These are phyloP conservation scores for Siderastrea radians DNA, from an alignment of 92 coral and sea anemone species.

Conservation along the genomic window DNA sequence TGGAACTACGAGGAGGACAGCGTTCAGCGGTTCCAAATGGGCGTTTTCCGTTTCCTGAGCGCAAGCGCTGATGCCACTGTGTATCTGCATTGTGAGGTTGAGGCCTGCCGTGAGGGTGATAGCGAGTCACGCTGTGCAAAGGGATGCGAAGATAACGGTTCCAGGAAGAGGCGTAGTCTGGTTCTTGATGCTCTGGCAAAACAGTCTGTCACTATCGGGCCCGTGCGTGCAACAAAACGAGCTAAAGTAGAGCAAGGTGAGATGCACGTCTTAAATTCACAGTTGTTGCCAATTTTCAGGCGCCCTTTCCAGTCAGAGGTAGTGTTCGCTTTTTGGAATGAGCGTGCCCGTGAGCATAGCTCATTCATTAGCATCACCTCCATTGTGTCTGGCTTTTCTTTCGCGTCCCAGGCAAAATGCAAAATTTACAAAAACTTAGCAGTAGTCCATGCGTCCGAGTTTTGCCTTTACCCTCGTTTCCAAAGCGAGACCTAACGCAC, in stretches of 20 bases:
- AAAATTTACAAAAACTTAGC: too few relatives aligned
- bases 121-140: constrained; percentile 72
- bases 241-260: not conserved
- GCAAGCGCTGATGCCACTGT: constrained; percentile 44
- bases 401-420: too few relatives aligned
- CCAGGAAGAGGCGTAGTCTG: constrained; percentile 69
- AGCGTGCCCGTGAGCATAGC: too few relatives aligned
- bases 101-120: constrained; percentile 82
- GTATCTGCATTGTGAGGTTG: constrained; percentile 75
- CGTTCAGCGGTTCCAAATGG: constrained; percentile 59
- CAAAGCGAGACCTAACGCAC: too few relatives aligned
- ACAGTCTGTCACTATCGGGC: constrained; percentile 21
- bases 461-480: too few relatives aligned
- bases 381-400: too few relatives aligned
- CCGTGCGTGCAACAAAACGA: not conserved
- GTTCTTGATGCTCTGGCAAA: constrained; percentile 23
- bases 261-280: not conserved
- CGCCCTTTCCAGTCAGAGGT: too few relatives aligned
- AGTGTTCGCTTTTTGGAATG: too few relatives aligned
- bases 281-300: too few relatives aligned
- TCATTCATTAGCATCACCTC: too few relatives aligned
- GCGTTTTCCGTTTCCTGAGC: constrained; percentile 73
- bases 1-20: constrained; percentile 52
- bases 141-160: constrained; percentile 51
- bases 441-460: too few relatives aligned